Percentiles rank a stretch among this genome's conserved stretches.
phyloP scores from a whole-genome alignment of 2,113 vertebrate species.

The Rhinolophus sinicus region DNA sequence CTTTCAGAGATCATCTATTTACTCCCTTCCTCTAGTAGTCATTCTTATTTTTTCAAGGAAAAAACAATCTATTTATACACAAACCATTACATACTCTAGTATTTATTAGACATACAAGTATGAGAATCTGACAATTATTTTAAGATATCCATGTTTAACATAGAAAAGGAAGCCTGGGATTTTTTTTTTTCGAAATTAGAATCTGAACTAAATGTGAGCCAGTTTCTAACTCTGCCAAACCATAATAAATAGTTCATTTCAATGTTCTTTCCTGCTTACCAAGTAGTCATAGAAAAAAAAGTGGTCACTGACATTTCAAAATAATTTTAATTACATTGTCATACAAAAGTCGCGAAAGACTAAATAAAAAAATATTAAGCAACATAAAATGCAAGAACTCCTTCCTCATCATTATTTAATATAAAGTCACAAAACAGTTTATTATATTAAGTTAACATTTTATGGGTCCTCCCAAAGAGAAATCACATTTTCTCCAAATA shows the following conservation, averaged over 20 bases:
- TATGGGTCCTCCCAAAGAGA: background rate
- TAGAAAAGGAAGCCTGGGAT: background rate
- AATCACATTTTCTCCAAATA: background rate
- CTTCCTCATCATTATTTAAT: background rate
- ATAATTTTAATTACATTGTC: constrained; percentile 4
- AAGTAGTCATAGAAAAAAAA: background rate
- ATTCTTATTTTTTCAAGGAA: background rate
- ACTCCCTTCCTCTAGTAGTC: background rate
- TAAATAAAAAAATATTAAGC: background rate
- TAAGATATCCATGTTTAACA: background rate
- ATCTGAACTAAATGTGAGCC: background rate
- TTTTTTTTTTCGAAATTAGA: background rate
- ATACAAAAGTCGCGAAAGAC: constrained; percentile 13
- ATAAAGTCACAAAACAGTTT: background rate
- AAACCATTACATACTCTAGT: background rate
- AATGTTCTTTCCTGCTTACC: background rate
- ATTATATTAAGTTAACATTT: constrained; percentile 1
- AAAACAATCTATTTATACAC: background rate
- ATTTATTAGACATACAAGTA: background rate
- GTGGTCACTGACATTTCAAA: background rate
- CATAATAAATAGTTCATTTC: background rate
- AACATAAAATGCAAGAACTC: background rate
- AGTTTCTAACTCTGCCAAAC: background rate
- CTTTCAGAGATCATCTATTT: background rate
- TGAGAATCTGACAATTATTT: background rate